Evolutionary conservation across 2,797 vertebrate genomes (phyloP).

Genomic region (Brotula barbata): DNA sequence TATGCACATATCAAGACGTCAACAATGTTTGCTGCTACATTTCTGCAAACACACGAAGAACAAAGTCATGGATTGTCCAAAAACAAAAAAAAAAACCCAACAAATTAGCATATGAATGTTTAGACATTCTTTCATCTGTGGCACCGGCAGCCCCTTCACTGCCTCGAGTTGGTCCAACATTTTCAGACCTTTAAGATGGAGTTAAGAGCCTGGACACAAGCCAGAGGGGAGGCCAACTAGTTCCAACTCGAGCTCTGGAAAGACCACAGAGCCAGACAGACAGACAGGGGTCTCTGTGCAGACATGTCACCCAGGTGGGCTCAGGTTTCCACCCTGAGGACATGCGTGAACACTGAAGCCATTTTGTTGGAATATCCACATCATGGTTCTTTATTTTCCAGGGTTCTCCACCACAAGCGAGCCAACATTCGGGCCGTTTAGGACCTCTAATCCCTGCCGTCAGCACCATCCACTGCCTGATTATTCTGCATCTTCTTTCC

Average conservation of each 20-base stretch:
- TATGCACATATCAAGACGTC: conserved; percentile 73
- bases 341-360: conserved; percentile 31
- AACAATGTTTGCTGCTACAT: conserved; percentile 49
- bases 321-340: conserved; percentile 62
- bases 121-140: conserved; percentile 58
- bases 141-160: conserved; percentile 15
- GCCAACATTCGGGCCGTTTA: neutral
- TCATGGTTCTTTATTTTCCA: conserved; percentile 3
- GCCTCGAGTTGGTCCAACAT: conserved; percentile 42
- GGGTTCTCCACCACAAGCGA: conserved; percentile 1
- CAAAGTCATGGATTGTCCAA: conserved; percentile 67
- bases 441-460: neutral
- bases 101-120: conserved; percentile 70
- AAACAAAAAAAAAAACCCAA: too few species aligned
- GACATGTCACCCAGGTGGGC: conserved; percentile 53
- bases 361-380: conserved; percentile 17
- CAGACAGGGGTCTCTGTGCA: conserved; percentile 31
- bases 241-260: conserved; percentile 28
- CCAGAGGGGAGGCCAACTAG: conserved; percentile 33
- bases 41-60: conserved; percentile 57
- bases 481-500: neutral
- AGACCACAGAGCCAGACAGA: conserved; percentile 12
- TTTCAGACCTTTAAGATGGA: conserved; percentile 25
- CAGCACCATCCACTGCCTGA: conserved; percentile 5
- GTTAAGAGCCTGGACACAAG: conserved; percentile 28